These are phyloP conservation scores for Liolophura sinensis DNA, from an alignment of 1,140 invertebrate species.

Conservation along the genomic window DNA sequence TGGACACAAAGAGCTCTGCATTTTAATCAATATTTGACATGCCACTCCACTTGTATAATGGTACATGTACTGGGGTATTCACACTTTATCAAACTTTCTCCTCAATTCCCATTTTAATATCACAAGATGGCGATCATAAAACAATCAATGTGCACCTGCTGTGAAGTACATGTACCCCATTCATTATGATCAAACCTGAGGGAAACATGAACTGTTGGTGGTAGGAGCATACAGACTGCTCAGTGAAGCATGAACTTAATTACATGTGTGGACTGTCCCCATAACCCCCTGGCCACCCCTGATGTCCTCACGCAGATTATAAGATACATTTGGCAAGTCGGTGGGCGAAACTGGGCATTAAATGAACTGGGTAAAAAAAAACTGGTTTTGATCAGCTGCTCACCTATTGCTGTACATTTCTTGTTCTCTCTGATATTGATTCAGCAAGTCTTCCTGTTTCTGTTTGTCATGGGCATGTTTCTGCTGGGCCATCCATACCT, in stretches of 20 bases:
- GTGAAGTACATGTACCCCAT: too few species aligned
- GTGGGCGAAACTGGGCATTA: neutral
- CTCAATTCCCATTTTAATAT: too few species aligned
- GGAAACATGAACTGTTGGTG: neutral
- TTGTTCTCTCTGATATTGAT: slow-evolving; percentile 99
- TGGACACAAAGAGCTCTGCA: too few species aligned
- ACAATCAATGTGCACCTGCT: too few species aligned
- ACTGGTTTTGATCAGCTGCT: slow-evolving; percentile 24
- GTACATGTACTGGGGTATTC: too few species aligned
- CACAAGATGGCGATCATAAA: too few species aligned
- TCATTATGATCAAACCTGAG: too few species aligned
- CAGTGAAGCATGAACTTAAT: neutral
- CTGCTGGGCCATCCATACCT: slow-evolving; percentile 99
- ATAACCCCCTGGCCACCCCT: neutral
- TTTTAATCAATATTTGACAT: too few species aligned
- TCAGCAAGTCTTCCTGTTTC: slow-evolving; percentile 93
- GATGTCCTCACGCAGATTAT: neutral
- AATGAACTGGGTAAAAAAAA: neutral
- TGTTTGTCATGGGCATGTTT: slow-evolving; percentile 96
- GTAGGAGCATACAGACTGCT: neutral
- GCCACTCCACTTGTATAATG: too few species aligned
- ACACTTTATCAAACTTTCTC: too few species aligned
- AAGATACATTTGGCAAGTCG: neutral
- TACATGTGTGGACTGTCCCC: neutral
- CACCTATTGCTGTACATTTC: slow-evolving; percentile 97